These are phyloP conservation scores for Malurus splendens DNA, from an alignment of 2,797 vertebrate genomes.

Conservation along the genomic window DNA sequence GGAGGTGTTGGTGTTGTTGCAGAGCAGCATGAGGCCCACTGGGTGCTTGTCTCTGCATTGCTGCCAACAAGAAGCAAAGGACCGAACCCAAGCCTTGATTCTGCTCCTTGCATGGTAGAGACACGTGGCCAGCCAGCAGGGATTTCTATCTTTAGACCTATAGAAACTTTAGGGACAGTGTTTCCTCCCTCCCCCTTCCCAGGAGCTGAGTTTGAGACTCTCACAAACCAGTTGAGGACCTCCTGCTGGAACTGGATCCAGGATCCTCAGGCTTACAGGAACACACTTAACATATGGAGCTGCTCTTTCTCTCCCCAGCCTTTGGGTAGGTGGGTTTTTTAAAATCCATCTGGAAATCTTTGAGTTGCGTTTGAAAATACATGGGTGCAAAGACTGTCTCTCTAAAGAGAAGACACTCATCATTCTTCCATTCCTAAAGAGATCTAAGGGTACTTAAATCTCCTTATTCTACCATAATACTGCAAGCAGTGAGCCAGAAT, in stretches of 20 bases:
- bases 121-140: slow-evolving; percentile 7
- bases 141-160: slow-evolving; percentile 35
- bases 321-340: slow-evolving; percentile 66
- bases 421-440: slow-evolving; percentile 59
- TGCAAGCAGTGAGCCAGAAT: slow-evolving; percentile 65
- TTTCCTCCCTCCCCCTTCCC: slow-evolving; percentile 48
- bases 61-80: slow-evolving; percentile 36
- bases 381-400: slow-evolving; percentile 39
- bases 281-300: slow-evolving; percentile 64
- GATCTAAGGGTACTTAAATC: slow-evolving; percentile 61
- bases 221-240: slow-evolving; percentile 58
- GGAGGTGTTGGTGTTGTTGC: slow-evolving; percentile 7
- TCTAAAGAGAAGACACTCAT: slow-evolving; percentile 52
- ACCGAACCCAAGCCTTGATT: slow-evolving; percentile 30
- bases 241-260: slow-evolving; percentile 61
- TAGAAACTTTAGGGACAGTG: slow-evolving; percentile 47
- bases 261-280: slow-evolving; percentile 61
- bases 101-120: slow-evolving; percentile 38
- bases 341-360: slow-evolving; percentile 69
- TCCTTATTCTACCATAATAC: slow-evolving; percentile 47
- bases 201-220: slow-evolving; percentile 59
- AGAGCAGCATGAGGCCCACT: neutral
- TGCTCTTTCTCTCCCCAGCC: slow-evolving; percentile 63
- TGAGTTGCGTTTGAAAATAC: slow-evolving; percentile 44
- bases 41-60: slow-evolving; percentile 10